These are phyloP conservation scores for Strix uralensis DNA, from an alignment of 2,113 vertebrate species.

Conservation along the genomic window DNA sequence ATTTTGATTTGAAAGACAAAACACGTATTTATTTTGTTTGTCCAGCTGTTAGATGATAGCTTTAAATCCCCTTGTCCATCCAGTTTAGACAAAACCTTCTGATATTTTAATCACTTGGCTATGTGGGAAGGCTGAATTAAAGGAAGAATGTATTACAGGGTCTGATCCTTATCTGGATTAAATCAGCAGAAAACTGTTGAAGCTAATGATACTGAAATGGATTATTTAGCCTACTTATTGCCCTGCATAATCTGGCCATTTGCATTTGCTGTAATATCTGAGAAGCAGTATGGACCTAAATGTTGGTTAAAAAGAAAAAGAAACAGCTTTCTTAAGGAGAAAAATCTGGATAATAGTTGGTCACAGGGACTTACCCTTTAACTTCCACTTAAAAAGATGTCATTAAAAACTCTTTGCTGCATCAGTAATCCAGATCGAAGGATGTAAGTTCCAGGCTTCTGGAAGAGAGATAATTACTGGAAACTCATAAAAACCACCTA, in stretches of 20 bases:
- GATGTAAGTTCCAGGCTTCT: conserved; percentile 61
- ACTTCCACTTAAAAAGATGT: conserved; percentile 20
- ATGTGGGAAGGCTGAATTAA: conserved; percentile 29
- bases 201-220: conserved; percentile 33
- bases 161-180: conserved; percentile 45
- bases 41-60: conserved; percentile 72
- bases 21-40: conserved; percentile 68
- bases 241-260: background rate
- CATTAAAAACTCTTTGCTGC: conserved; percentile 27
- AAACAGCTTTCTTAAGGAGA: background rate
- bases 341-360: background rate
- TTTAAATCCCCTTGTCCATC: conserved; percentile 67
- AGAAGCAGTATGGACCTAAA: background rate
- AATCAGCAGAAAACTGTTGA: conserved; percentile 46
- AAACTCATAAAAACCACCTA: conserved; percentile 73
- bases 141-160: conserved; percentile 21
- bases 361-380: conserved; percentile 8
- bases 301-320: background rate
- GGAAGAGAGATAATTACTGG: conserved; percentile 63
- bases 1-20: conserved; percentile 59
- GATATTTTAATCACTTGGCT: conserved; percentile 36
- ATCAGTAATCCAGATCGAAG: conserved; percentile 44
- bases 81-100: conserved; percentile 43
- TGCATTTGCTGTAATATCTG: background rate
- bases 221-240: background rate